These are phyloP conservation scores for Triplophysa dalaica DNA, from an alignment of 2,113 vertebrate species.

Conservation along the genomic window DNA sequence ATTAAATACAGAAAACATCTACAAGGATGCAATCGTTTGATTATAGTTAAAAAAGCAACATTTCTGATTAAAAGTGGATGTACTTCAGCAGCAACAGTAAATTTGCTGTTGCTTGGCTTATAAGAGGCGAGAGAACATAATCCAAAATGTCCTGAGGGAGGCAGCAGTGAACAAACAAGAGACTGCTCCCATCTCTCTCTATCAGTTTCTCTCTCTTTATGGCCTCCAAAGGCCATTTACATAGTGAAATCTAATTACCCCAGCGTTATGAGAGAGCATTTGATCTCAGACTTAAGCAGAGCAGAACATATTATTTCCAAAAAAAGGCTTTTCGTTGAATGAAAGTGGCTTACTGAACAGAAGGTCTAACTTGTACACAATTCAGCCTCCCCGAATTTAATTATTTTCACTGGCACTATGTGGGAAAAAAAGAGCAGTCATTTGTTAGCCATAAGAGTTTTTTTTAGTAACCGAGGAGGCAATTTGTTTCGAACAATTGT, in stretches of 20 bases:
- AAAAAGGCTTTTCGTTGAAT: slow-evolving; percentile 66
- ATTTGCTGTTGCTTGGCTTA: slow-evolving; percentile 24
- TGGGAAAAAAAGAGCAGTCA: slow-evolving; percentile 63
- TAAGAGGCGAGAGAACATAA: slow-evolving; percentile 63
- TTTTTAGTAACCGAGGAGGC: slow-evolving; percentile 49
- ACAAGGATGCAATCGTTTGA: slow-evolving; percentile 32
- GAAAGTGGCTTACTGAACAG: slow-evolving; percentile 73
- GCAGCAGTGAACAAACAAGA: slow-evolving; percentile 77
- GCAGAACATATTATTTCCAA: slow-evolving; percentile 75
- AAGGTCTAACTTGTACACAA: slow-evolving; percentile 75
- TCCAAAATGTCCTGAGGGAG: slow-evolving; percentile 78
- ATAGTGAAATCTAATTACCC: slow-evolving; percentile 81
- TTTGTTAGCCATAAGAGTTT: slow-evolving; percentile 68
- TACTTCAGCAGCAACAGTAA: too few species aligned
- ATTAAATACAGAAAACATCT: slow-evolving; percentile 27
- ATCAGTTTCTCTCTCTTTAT: slow-evolving; percentile 50
- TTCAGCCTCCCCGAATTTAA: slow-evolving; percentile 70
- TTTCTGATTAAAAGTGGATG: neutral
- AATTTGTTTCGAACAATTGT: slow-evolving; percentile 31
- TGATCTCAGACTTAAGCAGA: slow-evolving; percentile 78
- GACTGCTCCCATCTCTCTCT: neutral
- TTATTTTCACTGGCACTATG: slow-evolving; percentile 63
- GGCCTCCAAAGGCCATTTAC: slow-evolving; percentile 77
- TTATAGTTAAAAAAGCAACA: neutral
- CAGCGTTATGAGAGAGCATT: slow-evolving; percentile 73